These are phyloP conservation scores for Aythya baeri DNA, from an alignment of 2,113 vertebrate species.

Conservation along the genomic window DNA sequence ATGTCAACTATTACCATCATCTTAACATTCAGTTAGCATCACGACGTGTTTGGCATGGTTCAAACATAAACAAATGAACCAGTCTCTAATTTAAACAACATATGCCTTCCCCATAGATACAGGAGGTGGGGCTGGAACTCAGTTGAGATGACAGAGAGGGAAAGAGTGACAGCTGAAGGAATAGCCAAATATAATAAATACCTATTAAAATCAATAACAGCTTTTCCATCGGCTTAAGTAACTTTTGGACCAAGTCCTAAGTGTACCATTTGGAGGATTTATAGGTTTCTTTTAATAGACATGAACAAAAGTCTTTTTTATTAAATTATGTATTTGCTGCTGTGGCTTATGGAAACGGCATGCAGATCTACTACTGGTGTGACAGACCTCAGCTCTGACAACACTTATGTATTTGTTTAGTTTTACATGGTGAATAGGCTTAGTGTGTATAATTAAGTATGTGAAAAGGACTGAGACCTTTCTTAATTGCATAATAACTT, in stretches of 20 bases:
- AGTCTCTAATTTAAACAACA: constrained; percentile 35
- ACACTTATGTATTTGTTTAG: constrained; percentile 46
- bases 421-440: background rate
- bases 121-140: constrained; percentile 19
- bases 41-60: constrained; percentile 34
- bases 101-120: constrained; percentile 23
- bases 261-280: constrained; percentile 61
- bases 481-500: constrained; percentile 15
- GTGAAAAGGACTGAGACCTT: background rate
- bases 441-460: constrained; percentile 37
- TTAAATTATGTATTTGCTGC: constrained; percentile 55
- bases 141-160: constrained; percentile 40
- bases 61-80: constrained; percentile 16
- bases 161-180: constrained; percentile 38
- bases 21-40: constrained; percentile 13
- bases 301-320: constrained; percentile 60
- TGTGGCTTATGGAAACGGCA: constrained; percentile 42
- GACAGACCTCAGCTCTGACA: constrained; percentile 18
- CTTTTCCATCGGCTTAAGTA: constrained; percentile 58
- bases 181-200: constrained; percentile 64
- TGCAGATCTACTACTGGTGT: constrained; percentile 36
- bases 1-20: constrained; percentile 48
- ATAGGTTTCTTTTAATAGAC: constrained; percentile 58
- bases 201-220: constrained; percentile 71
- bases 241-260: constrained; percentile 58